These are phyloP conservation scores for Aphyosemion australe DNA, from an alignment of 2,113 vertebrate species.

Conservation along the genomic window DNA sequence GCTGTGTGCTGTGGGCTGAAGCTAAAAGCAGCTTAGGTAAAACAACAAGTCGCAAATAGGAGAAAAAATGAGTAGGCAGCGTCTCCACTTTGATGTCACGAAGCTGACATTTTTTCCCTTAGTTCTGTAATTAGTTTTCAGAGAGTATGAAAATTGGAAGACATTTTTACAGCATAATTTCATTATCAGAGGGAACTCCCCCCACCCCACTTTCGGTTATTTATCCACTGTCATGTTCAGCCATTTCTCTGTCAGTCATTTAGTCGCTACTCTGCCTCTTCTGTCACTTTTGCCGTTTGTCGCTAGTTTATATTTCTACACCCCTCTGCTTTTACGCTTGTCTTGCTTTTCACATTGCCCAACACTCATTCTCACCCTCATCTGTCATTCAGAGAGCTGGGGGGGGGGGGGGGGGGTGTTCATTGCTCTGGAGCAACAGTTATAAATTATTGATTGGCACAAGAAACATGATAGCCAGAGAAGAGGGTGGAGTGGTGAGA, in stretches of 20 bases:
- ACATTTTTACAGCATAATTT: constrained; percentile 62
- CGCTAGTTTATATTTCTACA: constrained; percentile 20
- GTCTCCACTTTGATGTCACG: constrained; percentile 66
- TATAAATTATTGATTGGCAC: constrained; percentile 75
- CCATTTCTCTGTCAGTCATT: constrained; percentile 21
- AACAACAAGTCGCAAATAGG: constrained; percentile 57
- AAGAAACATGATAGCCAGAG: constrained; percentile 66
- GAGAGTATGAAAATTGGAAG: constrained; percentile 51
- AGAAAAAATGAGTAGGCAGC: constrained; percentile 44
- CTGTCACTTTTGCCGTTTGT: constrained; percentile 20
- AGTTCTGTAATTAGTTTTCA: constrained; percentile 70
- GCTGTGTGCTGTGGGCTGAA: constrained; percentile 39
- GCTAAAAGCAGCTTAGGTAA: constrained; percentile 67
- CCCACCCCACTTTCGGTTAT: constrained; percentile 41
- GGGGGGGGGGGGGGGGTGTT: constrained; percentile 37
- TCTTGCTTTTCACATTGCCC: constrained; percentile 33
- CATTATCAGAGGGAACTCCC: constrained; percentile 59
- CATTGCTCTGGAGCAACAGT: constrained; percentile 58
- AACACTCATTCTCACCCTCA: constrained; percentile 58
- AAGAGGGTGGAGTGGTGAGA: constrained; percentile 27
- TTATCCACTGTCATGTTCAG: constrained; percentile 40
- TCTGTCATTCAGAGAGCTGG: constrained; percentile 65
- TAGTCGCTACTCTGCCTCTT: constrained; percentile 14
- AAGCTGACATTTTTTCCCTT: constrained; percentile 61
- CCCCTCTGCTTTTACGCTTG: constrained; percentile 19